Percentiles rank a stretch among this genome's conserved stretches.
Conservation (phyloP, 2,797 vertebrate species). For the Lepidocolaptes lacrymiger region DNA sequence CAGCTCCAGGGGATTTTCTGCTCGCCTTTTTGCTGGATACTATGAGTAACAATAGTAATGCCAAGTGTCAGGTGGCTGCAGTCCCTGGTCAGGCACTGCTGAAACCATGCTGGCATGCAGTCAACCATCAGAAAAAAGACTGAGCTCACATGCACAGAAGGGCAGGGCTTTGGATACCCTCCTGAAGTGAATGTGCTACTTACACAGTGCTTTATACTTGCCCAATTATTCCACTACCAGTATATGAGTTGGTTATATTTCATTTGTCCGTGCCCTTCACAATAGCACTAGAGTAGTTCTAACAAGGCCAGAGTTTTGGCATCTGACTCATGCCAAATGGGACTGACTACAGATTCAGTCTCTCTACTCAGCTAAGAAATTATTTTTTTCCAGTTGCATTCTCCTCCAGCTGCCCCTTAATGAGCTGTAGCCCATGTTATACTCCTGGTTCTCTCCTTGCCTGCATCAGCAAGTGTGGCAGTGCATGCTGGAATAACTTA, state of each 20-base stretch:
- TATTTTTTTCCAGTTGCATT: background rate
- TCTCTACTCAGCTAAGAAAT: background rate
- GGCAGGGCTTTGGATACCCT: background rate
- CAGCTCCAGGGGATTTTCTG: background rate
- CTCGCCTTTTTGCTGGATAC: background rate
- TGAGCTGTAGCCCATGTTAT: background rate
- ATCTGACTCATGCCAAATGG: background rate
- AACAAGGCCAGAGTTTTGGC: background rate
- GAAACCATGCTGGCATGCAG: fast-evolving
- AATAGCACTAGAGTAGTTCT: background rate
- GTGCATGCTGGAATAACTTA: background rate
- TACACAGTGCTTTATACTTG: background rate
- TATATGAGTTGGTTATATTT: background rate
- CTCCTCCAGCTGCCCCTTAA: background rate
- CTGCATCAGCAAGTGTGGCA: background rate
- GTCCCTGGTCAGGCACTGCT: background rate
- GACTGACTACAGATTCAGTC: background rate
- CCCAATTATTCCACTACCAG: background rate
- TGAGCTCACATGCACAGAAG: background rate
- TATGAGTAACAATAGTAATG: background rate
- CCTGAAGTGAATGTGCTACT: background rate
- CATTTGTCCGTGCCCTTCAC: background rate
- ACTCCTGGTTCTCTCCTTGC: background rate
- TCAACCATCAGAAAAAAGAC: background rate
- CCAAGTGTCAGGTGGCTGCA: background rate